Evolutionary conservation across 2,888 invertebrate genomes (phyloP).

Genomic region (Erynnis tages): DNA sequence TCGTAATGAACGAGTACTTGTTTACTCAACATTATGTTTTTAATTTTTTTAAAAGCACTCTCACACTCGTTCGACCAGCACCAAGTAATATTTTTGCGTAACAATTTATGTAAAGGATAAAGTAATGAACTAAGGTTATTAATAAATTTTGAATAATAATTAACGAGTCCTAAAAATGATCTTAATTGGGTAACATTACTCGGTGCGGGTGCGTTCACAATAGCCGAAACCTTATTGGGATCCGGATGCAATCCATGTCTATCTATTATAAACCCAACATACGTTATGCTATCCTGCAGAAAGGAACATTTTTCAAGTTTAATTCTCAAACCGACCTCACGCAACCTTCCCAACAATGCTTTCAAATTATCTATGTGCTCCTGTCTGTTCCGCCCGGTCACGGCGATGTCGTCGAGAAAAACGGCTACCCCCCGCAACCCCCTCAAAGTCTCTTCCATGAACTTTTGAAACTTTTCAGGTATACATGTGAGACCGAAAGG

Average conservation of each 20-base stretch:
- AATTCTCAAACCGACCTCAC: conserved; percentile 25
- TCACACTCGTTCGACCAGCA: conserved; percentile 2
- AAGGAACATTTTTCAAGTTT: conserved; percentile 27
- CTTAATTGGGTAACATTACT: conserved; percentile 28
- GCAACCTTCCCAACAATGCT: conserved; percentile 23
- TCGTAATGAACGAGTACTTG: conserved; percentile 34
- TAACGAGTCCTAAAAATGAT: conserved; percentile 21
- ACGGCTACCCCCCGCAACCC: conserved; percentile 23
- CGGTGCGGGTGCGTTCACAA: conserved; percentile 28
- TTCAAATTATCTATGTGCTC: conserved; percentile 25
- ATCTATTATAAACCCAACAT: conserved; percentile 28
- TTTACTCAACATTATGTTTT: conserved; percentile 25
- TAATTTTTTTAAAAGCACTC: conserved; percentile 29
- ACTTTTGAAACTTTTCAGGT: conserved; percentile 35
- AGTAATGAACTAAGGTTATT: conserved; percentile 8
- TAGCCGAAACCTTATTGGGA: conserved; percentile 27
- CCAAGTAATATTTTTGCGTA: conserved; percentile 9
- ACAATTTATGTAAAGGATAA: conserved; percentile 8
- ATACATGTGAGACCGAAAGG: conserved; percentile 34
- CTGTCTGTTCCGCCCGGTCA: conserved; percentile 24
- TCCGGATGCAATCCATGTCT: conserved; percentile 30
- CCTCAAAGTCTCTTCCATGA: conserved; percentile 30
- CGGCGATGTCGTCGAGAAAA: conserved; percentile 33
- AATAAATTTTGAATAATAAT: conserved; percentile 15
- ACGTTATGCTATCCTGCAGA: conserved; percentile 7